Conservation (phyloP, 1,140 invertebrate genomes). For the Vanessa atalanta region DNA sequence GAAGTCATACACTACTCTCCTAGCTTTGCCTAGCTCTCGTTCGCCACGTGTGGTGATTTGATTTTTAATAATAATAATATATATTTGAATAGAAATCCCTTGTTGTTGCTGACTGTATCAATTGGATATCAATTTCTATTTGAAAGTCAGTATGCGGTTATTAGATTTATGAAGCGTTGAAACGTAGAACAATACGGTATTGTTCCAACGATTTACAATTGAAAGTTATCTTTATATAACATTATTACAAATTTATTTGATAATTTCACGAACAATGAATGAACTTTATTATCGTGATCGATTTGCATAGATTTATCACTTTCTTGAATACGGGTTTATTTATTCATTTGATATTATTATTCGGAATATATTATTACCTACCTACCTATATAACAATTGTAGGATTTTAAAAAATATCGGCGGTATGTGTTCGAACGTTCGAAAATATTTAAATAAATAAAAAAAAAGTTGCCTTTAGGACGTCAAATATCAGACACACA, state of each 20-base stretch:
- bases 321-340: background rate
- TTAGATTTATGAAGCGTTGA: slow-evolving; percentile 57
- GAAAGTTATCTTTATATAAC: slow-evolving; percentile 55
- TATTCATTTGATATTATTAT: background rate
- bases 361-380: background rate
- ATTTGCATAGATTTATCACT: background rate
- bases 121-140: slow-evolving; percentile 25
- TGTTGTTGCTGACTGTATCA: slow-evolving; percentile 16
- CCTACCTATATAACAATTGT: too few species aligned
- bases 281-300: slow-evolving; percentile 4
- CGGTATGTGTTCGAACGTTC: too few species aligned
- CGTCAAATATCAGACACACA: too few species aligned
- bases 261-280: slow-evolving; percentile 60
- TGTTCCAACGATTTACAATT: slow-evolving; percentile 54
- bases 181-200: slow-evolving; percentile 69
- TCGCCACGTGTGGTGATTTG: too few species aligned
- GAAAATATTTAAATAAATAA: too few species aligned
- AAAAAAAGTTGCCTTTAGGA: too few species aligned
- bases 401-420: too few species aligned
- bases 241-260: slow-evolving; percentile 44
- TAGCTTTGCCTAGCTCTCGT: too few species aligned
- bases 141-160: slow-evolving; percentile 38
- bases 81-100: too few species aligned
- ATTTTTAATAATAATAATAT: too few species aligned
- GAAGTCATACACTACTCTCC: too few species aligned